phyloP scores from a whole-genome alignment of 2,113 vertebrate genomes.

The Bothrops jararaca region DNA sequence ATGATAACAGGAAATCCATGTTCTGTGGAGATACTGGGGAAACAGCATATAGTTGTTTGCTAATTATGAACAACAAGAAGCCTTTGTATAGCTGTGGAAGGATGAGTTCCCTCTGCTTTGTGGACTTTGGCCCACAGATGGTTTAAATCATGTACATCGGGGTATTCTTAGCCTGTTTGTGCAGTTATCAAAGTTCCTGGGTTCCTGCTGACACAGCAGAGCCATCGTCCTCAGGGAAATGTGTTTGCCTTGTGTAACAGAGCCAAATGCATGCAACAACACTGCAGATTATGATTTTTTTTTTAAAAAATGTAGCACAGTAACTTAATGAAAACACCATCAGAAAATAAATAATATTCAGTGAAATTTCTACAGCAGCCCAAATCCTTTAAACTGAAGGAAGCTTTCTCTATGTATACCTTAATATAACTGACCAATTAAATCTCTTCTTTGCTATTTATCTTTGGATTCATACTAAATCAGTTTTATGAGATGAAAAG shows the following conservation, averaged over 20 bases:
- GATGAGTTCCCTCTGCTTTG: rapidly evolving
- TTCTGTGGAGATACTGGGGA: constrained; percentile 62
- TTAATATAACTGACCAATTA: neutral
- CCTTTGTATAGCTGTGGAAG: constrained; percentile 35
- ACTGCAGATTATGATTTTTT: neutral
- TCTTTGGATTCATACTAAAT: neutral
- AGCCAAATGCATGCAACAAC: neutral
- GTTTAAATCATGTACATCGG: neutral
- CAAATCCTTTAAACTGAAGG: neutral
- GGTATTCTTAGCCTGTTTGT: neutral
- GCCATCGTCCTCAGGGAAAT: neutral
- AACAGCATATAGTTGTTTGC: constrained; percentile 49
- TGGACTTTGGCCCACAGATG: neutral
- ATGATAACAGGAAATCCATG: constrained; percentile 69
- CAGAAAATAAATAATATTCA: neutral
- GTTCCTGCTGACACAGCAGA: neutral
- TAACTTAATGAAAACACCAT: neutral
- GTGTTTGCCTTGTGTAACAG: neutral
- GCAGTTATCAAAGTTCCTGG: neutral
- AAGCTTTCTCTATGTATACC: neutral
- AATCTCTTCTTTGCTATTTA: neutral
- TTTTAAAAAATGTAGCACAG: neutral
- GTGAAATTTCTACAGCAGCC: neutral
- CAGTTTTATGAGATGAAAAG: neutral
- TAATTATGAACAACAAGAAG: constrained; percentile 58